Evolutionary conservation across 37 sponge, comb jelly and placozoan species (phyloP), one percentile per base, ranked within the genome.

Genomic region (Ianthella basta): DNA sequence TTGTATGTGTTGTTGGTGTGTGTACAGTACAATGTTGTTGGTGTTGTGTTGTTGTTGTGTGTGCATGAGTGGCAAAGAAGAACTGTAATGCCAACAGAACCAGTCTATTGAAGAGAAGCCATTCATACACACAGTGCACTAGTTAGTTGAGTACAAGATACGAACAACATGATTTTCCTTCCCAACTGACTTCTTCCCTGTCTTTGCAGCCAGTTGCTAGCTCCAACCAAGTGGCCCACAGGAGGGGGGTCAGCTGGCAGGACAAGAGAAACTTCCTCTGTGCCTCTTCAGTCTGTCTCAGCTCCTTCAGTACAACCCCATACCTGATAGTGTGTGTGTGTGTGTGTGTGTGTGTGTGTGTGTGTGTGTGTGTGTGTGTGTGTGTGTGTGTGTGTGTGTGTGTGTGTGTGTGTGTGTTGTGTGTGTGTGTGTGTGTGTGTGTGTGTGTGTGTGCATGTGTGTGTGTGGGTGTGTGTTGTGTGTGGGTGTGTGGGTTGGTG

Each of bases 171-270:
- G 50, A 3, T 44, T 44, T 8, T 44, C 8, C 50, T 44, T 8
- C 6, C 6, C 50, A n/a, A 39, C 94, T 73, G 24, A 95, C 96
- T 91, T 86, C 88, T 21, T 88, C 87, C 55, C 88, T 90, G 56
- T 79, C 72, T n/a, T 85, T 80, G 61, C 96, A 95, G 14, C 87
- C 61, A 33, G 53, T 88, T 27, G 90, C 79, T 27, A 95, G 80
- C 50, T 95, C 96, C 64, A 74, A 8, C 96, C 96, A 95, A 0
- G 94, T 50, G 27, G 84, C 80, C 96, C 96, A 95, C 13, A 95
- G 80, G 35, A 90, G 65, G 34, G 96, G 96, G 50, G 55, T 50
- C 29, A 85, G 82, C 20, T 72, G 59, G 59, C 88, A 50, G 1
- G 93, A 87, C 82, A 82, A 80, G 15, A 92, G 38, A 23, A 92